Conservation (phyloP, 2,888 invertebrate genomes). For the Andrena hattorfiana region DNA sequence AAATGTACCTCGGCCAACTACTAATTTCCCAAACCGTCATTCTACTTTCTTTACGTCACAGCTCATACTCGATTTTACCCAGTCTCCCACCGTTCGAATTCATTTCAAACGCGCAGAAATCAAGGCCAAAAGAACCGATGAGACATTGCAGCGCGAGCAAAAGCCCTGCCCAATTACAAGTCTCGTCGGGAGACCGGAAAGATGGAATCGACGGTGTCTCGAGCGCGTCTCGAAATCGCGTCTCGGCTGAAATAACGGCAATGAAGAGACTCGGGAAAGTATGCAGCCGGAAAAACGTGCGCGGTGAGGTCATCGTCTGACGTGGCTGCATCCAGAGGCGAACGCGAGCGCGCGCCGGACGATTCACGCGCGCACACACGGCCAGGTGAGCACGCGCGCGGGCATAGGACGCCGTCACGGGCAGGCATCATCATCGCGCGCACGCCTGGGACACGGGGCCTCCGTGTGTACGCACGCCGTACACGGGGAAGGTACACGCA, state of each 20-base stretch:
- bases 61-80: too few species aligned
- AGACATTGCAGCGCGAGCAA: too few species aligned
- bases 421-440: slow-evolving; percentile 34
- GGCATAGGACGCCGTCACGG: slow-evolving; percentile 24
- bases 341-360: not conserved
- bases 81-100: too few species aligned
- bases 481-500: slow-evolving; percentile 27
- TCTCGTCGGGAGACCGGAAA: not conserved
- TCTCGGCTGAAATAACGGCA: slow-evolving; percentile 34
- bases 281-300: slow-evolving; percentile 44
- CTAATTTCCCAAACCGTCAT: too few species aligned
- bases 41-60: too few species aligned
- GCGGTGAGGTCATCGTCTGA: slow-evolving; percentile 54
- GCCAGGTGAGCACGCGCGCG: slow-evolving; percentile 27
- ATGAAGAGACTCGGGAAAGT: slow-evolving; percentile 23
- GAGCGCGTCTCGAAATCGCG: not conserved
- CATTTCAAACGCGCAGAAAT: too few species aligned
- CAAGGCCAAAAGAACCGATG: too few species aligned
- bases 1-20: too few species aligned
- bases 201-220: not conserved
- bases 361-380: not conserved
- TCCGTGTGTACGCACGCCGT: slow-evolving; percentile 41
- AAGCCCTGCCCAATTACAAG: too few species aligned
- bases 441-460: not conserved
- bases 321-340: slow-evolving; percentile 33